phyloP scores from a whole-genome alignment of 1,140 invertebrate genomes.

The Ctenoplectra terminalis region DNA sequence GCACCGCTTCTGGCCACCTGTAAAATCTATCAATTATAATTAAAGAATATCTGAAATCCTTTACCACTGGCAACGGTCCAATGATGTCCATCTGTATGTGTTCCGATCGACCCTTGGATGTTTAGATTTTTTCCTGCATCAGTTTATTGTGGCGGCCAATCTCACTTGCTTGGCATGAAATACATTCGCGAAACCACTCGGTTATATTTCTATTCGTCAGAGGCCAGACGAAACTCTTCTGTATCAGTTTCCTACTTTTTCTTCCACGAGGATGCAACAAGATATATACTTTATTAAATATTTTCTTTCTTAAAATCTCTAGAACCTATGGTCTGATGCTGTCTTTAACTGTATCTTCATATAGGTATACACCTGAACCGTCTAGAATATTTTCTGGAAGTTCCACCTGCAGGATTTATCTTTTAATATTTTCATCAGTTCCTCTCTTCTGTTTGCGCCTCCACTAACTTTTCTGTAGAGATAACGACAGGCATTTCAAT shows the following conservation, averaged over 20 bases:
- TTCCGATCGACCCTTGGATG: conserved; percentile 5
- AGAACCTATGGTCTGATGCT: conserved; percentile 19
- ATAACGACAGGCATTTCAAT: conserved; percentile 7
- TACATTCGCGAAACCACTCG: background rate
- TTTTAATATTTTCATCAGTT: conserved; percentile 1
- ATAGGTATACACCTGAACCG: background rate
- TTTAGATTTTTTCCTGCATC: background rate
- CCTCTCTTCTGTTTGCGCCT: background rate
- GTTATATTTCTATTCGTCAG: background rate
- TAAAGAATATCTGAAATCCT: background rate
- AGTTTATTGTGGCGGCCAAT: background rate
- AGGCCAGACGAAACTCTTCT: conserved; percentile 19
- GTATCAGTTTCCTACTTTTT: background rate
- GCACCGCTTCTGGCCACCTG: conserved; percentile 1
- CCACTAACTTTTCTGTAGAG: background rate
- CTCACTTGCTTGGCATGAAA: conserved; percentile 10
- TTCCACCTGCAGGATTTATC: background rate
- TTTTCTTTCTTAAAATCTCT: background rate
- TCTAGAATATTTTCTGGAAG: background rate
- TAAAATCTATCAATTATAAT: background rate
- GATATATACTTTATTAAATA: conserved; percentile 5
- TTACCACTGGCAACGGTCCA: background rate
- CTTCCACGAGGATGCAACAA: background rate
- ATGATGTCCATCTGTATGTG: conserved; percentile 27
- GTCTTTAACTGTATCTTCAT: background rate